These are phyloP conservation scores for Eulemur rufifrons DNA, from an alignment of 2,113 vertebrate genomes.

Conservation along the genomic window DNA sequence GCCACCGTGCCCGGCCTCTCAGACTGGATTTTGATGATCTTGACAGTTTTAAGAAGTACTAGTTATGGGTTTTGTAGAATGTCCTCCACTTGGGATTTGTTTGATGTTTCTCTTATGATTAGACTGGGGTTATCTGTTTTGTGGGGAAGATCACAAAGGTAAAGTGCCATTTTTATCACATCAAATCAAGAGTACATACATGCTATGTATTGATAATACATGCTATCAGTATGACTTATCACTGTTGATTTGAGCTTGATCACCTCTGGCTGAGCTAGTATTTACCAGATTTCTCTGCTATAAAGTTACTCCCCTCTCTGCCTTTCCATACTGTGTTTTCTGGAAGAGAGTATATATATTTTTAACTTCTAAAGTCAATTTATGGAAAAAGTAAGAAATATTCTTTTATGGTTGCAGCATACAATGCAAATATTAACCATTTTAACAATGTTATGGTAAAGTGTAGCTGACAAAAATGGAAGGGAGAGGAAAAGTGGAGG, in stretches of 20 bases:
- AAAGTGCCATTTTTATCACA: background rate
- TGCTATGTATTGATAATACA: background rate
- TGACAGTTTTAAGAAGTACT: background rate
- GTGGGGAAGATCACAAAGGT: background rate
- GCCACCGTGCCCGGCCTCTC: background rate
- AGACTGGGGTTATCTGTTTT: background rate
- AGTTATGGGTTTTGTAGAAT: background rate
- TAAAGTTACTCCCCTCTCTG: background rate
- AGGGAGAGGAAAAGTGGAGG: background rate
- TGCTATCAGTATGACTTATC: background rate
- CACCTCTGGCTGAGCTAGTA: background rate
- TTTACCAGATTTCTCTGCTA: background rate
- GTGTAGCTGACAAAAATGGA: background rate
- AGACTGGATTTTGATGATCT: background rate
- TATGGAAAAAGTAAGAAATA: background rate
- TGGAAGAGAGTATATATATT: background rate
- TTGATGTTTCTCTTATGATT: background rate
- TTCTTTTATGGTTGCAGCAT: background rate
- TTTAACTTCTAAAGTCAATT: slow-evolving; percentile 10
- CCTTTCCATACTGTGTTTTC: background rate
- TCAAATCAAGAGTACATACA: background rate
- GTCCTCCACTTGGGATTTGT: background rate
- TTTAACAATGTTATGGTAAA: background rate
- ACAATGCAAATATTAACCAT: background rate
- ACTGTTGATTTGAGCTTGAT: background rate